Percentiles rank a stretch among this genome's conserved stretches.
phyloP scores from a whole-genome alignment of 2,113 vertebrate species.

The Noctilio leporinus region DNA sequence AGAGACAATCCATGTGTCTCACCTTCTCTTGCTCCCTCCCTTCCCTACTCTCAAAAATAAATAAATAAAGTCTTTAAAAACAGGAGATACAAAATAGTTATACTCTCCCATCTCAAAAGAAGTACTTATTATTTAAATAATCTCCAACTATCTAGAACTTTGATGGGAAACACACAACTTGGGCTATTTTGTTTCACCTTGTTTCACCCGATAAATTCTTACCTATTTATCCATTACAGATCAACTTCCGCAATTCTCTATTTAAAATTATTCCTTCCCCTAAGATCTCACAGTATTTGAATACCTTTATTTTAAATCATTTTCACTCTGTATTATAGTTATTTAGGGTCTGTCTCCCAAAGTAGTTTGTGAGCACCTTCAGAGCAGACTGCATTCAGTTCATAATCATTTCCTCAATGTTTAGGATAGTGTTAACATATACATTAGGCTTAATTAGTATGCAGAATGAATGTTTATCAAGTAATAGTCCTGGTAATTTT shows the following conservation, averaged over 20 bases:
- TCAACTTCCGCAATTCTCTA: not conserved
- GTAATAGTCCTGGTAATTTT: not conserved
- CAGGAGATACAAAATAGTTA: not conserved
- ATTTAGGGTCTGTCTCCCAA: not conserved
- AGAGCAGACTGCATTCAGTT: not conserved
- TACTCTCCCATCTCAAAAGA: not conserved
- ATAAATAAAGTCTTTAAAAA: no score
- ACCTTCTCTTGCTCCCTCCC: no score
- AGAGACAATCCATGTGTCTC: no score
- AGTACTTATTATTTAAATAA: not conserved
- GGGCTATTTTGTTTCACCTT: not conserved
- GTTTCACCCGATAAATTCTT: conserved; percentile 7
- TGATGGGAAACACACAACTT: not conserved
- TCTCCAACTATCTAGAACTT: not conserved
- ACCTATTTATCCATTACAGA: not conserved
- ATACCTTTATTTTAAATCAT: conserved; percentile 5
- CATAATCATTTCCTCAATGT: not conserved
- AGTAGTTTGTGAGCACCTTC: not conserved
- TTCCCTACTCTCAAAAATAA: no score
- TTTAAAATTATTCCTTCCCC: conserved; percentile 15
- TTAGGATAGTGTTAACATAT: not conserved
- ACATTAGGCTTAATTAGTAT: not conserved
- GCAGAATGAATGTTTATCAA: not conserved
- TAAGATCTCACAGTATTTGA: not conserved
- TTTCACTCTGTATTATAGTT: not conserved